Conservation (phyloP, 2,888 invertebrate species). For the Caenorhabditis sp. region DNA sequence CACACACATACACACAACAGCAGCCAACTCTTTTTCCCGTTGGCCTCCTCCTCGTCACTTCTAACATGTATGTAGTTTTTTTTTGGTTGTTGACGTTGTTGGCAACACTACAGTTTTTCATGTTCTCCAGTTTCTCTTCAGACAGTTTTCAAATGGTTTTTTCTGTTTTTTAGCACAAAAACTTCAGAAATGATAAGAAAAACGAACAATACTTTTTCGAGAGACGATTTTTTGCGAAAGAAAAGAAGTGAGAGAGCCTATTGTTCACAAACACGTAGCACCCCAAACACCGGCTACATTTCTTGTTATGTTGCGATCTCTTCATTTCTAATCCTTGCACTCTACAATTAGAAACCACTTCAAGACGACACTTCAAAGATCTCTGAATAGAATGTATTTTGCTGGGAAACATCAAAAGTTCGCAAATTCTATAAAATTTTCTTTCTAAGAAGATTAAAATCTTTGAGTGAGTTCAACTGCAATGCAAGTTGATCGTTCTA, state of each 20-base stretch:
- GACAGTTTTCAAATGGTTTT: background rate
- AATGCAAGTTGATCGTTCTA: no score
- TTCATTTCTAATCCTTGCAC: background rate
- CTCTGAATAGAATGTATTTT: constrained; percentile 4
- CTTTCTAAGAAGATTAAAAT: background rate
- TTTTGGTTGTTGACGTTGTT: background rate
- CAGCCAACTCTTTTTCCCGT: constrained; percentile 26
- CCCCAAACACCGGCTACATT: background rate
- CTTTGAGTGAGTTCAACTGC: background rate
- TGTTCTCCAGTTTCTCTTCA: background rate
- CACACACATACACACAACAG: constrained; percentile 13
- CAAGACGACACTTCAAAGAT: constrained; percentile 5
- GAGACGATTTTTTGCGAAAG: no score
- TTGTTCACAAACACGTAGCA: constrained; percentile 6
- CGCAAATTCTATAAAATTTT: background rate
- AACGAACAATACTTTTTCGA: background rate
- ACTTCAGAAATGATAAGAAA: background rate
- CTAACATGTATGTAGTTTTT: constrained; percentile 8
- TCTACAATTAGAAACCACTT: constrained; percentile 18
- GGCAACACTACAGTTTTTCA: background rate
- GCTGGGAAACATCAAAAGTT: constrained; percentile 14
- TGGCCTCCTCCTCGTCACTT: background rate
- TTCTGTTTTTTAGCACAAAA: background rate
- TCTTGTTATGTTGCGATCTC: background rate
- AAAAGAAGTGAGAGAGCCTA: constrained; percentile 8